These are phyloP conservation scores for Sprattus sprattus DNA, from an alignment of 2,113 vertebrate genomes.

Conservation along the genomic window DNA sequence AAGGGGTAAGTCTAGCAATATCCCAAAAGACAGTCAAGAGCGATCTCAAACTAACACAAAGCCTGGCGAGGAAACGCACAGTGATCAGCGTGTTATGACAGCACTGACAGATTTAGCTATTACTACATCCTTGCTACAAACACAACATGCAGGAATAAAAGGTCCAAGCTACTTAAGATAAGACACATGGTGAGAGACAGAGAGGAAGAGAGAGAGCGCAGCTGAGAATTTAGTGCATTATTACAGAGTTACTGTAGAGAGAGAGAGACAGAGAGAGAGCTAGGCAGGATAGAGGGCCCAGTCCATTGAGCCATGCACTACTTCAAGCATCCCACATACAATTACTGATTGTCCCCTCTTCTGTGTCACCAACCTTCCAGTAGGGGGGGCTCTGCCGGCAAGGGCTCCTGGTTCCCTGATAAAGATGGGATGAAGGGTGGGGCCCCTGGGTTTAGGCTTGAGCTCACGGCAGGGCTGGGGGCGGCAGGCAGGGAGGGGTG, in stretches of 20 bases:
- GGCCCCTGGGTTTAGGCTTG: slow-evolving; percentile 61
- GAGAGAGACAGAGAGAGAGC: slow-evolving; percentile 26
- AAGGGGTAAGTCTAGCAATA: slow-evolving; percentile 30
- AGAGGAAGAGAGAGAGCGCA: slow-evolving; percentile 18
- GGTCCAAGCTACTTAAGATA: slow-evolving; percentile 22
- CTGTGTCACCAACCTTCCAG: slow-evolving; percentile 78
- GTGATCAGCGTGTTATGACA: slow-evolving; percentile 39
- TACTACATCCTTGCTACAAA: slow-evolving; percentile 22
- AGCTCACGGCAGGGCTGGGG: slow-evolving; percentile 38
- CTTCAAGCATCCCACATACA: slow-evolving; percentile 44
- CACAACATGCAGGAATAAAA: slow-evolving; percentile 38
- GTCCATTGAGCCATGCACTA: slow-evolving; percentile 49
- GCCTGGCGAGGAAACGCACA: slow-evolving; percentile 26
- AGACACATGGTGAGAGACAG: background rate
- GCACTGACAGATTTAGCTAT: slow-evolving; percentile 23
- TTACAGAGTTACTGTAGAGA: slow-evolving; percentile 4
- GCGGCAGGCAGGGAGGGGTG: slow-evolving; percentile 10
- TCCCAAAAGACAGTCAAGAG: slow-evolving; percentile 23
- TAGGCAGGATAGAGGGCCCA: slow-evolving; percentile 43
- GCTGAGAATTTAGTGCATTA: background rate
- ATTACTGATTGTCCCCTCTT: slow-evolving; percentile 47
- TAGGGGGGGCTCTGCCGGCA: slow-evolving; percentile 66
- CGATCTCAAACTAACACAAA: slow-evolving; percentile 29
- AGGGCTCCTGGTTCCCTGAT: slow-evolving; percentile 69
- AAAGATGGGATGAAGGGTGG: slow-evolving; percentile 66